Evolutionary conservation across 1,140 invertebrate species (phyloP), one percentile per base, ranked within the genome.

Genomic region (Druon quercuslanigerum): DNA sequence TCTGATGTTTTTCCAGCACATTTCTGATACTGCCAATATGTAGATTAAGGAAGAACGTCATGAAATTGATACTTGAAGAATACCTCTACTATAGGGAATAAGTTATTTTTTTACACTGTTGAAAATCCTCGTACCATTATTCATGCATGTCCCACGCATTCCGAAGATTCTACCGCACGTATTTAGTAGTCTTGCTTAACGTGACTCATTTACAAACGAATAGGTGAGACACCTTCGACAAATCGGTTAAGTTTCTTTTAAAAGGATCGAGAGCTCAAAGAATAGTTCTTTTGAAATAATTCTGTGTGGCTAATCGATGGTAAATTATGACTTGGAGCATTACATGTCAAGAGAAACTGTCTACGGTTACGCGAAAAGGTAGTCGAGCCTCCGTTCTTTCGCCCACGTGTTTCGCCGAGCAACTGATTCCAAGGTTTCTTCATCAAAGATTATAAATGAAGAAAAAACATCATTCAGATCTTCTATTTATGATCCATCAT

Each of bases 141-240:
- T 33, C 33, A 12, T 66, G 9, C 14, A 12, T 20, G 46, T 66
- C 60, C 60, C 60, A 66, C 60, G 60, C 60, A 66, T 66, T 66
- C 60, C 40, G 33, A 3, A 46, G 25, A 66, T 16, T 20, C 60
- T 66, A 66, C 60, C 20, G 25, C 40, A 20, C 60, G 60, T 66
- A 66, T 66, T 66, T n/a, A 66, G 33, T 66, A 66, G 60, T 20
- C 60, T 66, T 66, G 57, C 57, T 25, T 66, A 66, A 66, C 60
- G 60, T 66, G 60, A 66, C 60, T 66, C 60, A 66, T 66, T 66
- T 66, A 66, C 60, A 66, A 66, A 66, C 60, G 60, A 66, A 14
- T n/a, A 8, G 40, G 40, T 46, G 40, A 25, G 60, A 33, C 25
- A 66, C 33, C 40, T 25, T 33, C 25, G 9, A 46, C 40, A 66